Percentiles rank a stretch among this genome's conserved stretches.
Evolutionary conservation across 1,140 invertebrate genomes (phyloP).

Genomic region (Drosophila eugracilis): DNA sequence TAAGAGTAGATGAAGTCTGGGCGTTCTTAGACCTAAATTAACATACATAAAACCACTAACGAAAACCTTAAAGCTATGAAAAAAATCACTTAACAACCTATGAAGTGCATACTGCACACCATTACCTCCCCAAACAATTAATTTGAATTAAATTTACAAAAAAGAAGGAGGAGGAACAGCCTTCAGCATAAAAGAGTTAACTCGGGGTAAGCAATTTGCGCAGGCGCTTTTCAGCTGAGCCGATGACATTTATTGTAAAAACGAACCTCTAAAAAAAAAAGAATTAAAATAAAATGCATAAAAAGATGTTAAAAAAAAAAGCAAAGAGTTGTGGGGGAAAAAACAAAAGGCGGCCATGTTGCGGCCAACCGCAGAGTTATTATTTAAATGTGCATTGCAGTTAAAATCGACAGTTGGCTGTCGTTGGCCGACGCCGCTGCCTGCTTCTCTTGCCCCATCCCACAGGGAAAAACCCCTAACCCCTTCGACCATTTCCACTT

Average conservation of each 20-base stretch:
- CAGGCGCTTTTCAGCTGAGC: constrained; percentile 71
- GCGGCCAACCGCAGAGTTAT: constrained; percentile 81
- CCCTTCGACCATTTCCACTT: constrained; percentile 3
- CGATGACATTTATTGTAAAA: constrained; percentile 58
- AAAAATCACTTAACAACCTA: constrained; percentile 5
- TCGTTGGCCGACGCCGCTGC: constrained; percentile 11
- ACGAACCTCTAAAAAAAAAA: constrained; percentile 25
- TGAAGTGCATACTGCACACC: constrained; percentile 3
- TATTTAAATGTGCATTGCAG: constrained; percentile 78
- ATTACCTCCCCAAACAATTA: constrained; percentile 25
- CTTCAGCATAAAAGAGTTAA: constrained; percentile 54
- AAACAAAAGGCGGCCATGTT: constrained; percentile 81
- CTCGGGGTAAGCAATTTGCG: constrained; percentile 68
- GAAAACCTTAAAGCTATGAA: background rate
- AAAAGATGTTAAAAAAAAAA: constrained; percentile 28
- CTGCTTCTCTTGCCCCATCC: constrained; percentile 5
- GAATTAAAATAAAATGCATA: constrained; percentile 44
- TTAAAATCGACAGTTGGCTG: constrained; percentile 80
- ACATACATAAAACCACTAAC: background rate
- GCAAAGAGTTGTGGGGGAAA: constrained; percentile 29
- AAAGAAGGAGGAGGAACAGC: constrained; percentile 38
- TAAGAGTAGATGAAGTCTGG: background rate
- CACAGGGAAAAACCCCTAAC: constrained; percentile 19
- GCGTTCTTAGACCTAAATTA: background rate
- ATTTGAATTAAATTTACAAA: constrained; percentile 57